phyloP scores from a whole-genome alignment of 2,797 vertebrate species.

The Acanthopagrus latus region DNA sequence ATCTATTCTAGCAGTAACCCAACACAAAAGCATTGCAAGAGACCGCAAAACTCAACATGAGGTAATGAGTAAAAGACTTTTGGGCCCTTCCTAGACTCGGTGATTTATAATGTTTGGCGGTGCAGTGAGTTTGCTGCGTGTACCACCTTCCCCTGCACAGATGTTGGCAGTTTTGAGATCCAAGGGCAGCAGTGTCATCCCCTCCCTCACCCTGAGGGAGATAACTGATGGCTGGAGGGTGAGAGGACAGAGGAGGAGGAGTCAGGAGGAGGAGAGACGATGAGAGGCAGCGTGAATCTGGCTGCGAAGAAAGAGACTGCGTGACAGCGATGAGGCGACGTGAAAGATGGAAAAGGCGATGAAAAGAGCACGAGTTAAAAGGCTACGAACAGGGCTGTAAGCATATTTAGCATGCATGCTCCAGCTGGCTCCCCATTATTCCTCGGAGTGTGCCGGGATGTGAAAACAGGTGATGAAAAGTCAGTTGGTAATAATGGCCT shows the following conservation, averaged over 20 bases:
- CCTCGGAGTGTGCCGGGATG: conserved; percentile 14
- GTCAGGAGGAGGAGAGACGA: not conserved
- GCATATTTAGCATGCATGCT: conserved; percentile 14
- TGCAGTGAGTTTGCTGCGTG: conserved; percentile 13
- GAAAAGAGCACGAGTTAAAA: conserved; percentile 29
- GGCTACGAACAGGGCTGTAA: not conserved
- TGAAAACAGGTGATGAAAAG: conserved; percentile 47
- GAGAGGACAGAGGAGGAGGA: conserved; percentile 41
- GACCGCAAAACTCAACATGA: not conserved
- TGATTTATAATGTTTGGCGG: not conserved
- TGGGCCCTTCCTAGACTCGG: not conserved
- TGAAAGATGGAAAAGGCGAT: conserved; percentile 11
- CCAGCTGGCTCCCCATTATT: conserved; percentile 36
- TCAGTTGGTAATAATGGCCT: conserved; percentile 34
- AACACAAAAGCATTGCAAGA: too few species aligned
- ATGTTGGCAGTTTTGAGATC: conserved; percentile 56
- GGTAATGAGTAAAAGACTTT: conserved; percentile 3
- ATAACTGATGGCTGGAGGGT: conserved; percentile 63
- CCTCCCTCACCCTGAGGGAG: conserved; percentile 53
- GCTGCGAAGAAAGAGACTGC: conserved; percentile 23
- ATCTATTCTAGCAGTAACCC: too few species aligned
- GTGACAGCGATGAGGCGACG: conserved; percentile 12
- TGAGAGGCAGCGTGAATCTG: conserved; percentile 24
- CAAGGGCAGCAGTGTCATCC: conserved; percentile 47
- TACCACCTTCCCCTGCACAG: conserved; percentile 30